phyloP scores from a whole-genome alignment of 2,797 vertebrate genomes.

The Onychomys leucogaster region DNA sequence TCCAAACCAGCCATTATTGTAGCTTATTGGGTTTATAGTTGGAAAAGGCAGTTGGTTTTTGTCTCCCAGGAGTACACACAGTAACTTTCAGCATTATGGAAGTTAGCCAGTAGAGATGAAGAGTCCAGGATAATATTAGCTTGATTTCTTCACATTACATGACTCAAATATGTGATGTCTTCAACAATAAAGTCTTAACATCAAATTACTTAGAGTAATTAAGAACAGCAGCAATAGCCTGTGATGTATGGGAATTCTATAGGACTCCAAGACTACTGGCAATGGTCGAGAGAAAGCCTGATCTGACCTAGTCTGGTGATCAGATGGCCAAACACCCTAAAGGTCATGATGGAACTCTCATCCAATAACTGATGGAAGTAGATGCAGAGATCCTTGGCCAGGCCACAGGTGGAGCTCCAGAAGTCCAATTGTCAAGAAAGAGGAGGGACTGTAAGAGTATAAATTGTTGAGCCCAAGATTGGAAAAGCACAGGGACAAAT shows the following conservation, averaged over 20 bases:
- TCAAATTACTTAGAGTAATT: neutral
- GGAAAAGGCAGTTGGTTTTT: neutral
- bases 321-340: too few relatives aligned
- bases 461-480: too few relatives aligned
- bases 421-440: too few relatives aligned
- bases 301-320: too few relatives aligned
- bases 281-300: too few relatives aligned
- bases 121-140: neutral
- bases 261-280: too few relatives aligned
- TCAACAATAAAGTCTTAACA: neutral
- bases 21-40: neutral
- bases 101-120: neutral
- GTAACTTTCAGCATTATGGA: neutral
- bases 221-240: neutral
- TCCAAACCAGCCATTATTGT: neutral
- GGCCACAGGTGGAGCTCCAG: too few relatives aligned
- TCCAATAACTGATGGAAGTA: too few relatives aligned
- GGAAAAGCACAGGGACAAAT: too few relatives aligned
- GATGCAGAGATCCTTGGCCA: too few relatives aligned
- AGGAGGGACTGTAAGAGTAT: too few relatives aligned
- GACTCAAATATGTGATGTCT: neutral
- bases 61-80: accelerated
- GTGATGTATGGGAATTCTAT: neutral
- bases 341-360: too few relatives aligned
- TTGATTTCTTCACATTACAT: neutral